phyloP scores from a whole-genome alignment of 2,113 vertebrate genomes.

The Steatornis caripensis region DNA sequence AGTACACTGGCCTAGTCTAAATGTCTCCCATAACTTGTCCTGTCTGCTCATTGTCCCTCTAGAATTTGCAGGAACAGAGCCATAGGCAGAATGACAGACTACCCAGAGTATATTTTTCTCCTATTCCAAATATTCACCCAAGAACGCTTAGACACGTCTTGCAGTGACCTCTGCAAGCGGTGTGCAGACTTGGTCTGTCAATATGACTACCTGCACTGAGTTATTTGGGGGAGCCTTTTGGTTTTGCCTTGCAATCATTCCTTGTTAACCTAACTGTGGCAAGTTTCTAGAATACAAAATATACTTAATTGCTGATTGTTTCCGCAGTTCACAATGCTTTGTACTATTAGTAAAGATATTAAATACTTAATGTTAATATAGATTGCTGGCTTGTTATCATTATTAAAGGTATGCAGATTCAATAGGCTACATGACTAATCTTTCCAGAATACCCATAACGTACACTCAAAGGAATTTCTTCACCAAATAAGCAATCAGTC shows the following conservation, averaged over 20 bases:
- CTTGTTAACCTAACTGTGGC: neutral
- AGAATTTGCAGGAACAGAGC: neutral
- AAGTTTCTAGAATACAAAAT: neutral
- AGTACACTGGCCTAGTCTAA: neutral
- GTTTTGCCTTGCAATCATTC: neutral
- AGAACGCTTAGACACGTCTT: fast-evolving
- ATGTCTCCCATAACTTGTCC: neutral
- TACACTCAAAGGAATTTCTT: neutral
- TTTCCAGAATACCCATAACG: neutral
- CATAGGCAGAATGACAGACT: neutral
- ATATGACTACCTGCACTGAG: neutral
- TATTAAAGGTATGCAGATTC: neutral
- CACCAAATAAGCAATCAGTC: neutral
- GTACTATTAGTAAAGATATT: neutral
- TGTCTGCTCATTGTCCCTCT: neutral
- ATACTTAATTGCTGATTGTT: neutral
- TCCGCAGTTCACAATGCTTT: neutral
- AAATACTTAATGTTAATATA: neutral
- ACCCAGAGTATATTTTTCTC: neutral
- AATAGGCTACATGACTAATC: neutral
- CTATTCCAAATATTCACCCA: neutral
- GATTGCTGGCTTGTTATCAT: neutral
- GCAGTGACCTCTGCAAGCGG: fast-evolving
- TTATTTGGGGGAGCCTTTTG: neutral
- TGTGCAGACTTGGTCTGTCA: neutral